Evolutionary conservation across 2,888 invertebrate genomes (phyloP), one percentile per base, ranked within the genome.

Genomic region (Azorinus chamasolen): DNA sequence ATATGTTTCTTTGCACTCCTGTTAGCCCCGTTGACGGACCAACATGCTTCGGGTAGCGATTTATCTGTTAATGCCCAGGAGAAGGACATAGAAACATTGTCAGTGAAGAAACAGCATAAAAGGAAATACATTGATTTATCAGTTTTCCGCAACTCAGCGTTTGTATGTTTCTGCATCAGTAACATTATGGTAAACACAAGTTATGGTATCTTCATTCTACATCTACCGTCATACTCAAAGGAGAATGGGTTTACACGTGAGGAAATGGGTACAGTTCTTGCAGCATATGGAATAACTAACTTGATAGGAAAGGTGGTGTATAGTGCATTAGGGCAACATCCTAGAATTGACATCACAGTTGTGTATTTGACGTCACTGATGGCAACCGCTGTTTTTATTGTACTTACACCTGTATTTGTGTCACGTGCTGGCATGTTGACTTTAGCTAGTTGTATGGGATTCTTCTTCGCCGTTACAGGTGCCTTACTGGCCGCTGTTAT

Each of bases 391-490:
- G 39, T 79, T 4, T 64, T 43, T 48, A 74, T 70, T 20, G 39
- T 39, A 4, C 39, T 79, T 4, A 54, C 53, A 8, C 78, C 78
- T 0, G 69, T 70, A n/a, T 73, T 73, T 41, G 39, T 70, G 6
- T 48, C 69, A 14, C 41, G 50, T 14, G 4, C 41, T 32, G 78
- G 70, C 2, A 73, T 79, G 61, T 37, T 74, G 45, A 24, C 57
- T 16, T 37, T 79, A 43, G 39, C 73, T 6, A 73, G 62, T 8
- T 20, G 61, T 1, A 70, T 79, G 8, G 78, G 78, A 10, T 79
- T 70, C 41, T 73, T 79, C 53, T 70, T 50, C 41, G 65, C 61
- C 62, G 78, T 79, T 0, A 79, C 69, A 20, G 69, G 73, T 22
- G 78, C 73, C 2, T 50, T 79, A 18, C n/a, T 79, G 4, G 53